Base-by-base conservation (phyloP, 2,888 invertebrate species). In the Idaea aversata region DNA sequence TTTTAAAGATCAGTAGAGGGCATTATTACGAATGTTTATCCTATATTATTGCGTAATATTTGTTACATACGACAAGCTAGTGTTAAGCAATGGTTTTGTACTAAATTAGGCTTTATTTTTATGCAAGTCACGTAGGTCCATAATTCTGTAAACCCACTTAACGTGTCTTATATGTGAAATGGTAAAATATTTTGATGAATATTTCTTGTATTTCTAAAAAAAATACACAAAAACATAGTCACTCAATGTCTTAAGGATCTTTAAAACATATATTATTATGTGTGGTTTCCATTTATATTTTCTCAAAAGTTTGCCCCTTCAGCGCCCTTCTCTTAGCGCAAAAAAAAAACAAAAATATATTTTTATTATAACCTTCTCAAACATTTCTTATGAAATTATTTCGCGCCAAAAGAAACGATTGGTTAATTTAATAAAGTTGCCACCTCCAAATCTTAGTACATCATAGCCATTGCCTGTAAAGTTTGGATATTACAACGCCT, bases 401-500 rank as follows among this genome's bases (percentile, higher is more conserved):
- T 4, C 5, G 16, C 7, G 0, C 15, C 16, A 59, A 59, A 15
- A 59, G 15, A 59, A 59, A 59, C 6, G n/a, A 15, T 5, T 58
- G 4, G 58, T 3, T 15, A 59, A 7, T 59, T 15, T 3, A 59
- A 59, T 15, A 34, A 58, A 6, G 15, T 58, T 58, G n/a, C 16
- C 59, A 15, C 34, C 59, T 59, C 16, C 34, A 25, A 59, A 34
- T 10, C n/a, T 67, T 64, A 63, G 0, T 59, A 25, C 7, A 57
- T 65, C 64, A 10, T 15, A 15, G 65, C 60, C 38, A 57, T 57
- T 68, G 73, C 69, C 82, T 72, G 80, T 75, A 78, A 82, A 85
- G 84, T 85, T 86, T 84, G 80, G 83, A 81, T 84, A 83, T 80
- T 81, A 83, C 82, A 84, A 82, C 78, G 74, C 74, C 77, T 75